phyloP scores from a whole-genome alignment of 2,797 vertebrate species.

The Sparus aurata region DNA sequence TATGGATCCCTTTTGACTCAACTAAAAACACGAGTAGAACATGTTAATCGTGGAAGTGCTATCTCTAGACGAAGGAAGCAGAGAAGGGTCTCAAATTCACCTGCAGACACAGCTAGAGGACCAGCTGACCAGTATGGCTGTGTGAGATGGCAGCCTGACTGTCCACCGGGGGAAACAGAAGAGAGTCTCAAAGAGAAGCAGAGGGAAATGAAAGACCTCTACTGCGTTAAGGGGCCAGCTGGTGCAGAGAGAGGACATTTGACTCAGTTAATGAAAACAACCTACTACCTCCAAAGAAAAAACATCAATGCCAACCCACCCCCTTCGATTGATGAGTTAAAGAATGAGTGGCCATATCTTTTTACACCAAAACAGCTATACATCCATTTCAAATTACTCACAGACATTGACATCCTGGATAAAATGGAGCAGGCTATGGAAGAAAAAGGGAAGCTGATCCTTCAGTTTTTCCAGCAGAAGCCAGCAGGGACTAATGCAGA shows the following conservation, averaged over 20 bases:
- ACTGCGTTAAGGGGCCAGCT: not conserved
- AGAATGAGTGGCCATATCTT: constrained; percentile 27
- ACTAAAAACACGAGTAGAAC: constrained; percentile 12
- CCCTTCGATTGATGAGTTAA: constrained; percentile 6
- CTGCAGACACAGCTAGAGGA: constrained; percentile 8
- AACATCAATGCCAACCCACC: not conserved
- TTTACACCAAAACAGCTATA: too few relatives aligned
- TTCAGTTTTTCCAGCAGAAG: too few relatives aligned
- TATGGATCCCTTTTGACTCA: constrained; percentile 36
- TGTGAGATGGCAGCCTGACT: constrained; percentile 1
- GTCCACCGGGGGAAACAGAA: not conserved
- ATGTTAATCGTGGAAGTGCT: constrained; percentile 16
- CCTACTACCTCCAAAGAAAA: constrained; percentile 9
- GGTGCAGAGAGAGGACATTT: not conserved
- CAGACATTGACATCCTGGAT: too few relatives aligned
- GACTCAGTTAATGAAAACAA: not conserved
- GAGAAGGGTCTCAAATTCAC: constrained; percentile 22
- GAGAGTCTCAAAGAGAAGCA: not conserved
- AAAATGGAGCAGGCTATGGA: too few relatives aligned
- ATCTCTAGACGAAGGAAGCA: constrained; percentile 8
- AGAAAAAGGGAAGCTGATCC: too few relatives aligned
- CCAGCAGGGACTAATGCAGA: too few relatives aligned
- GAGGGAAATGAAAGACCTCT: not conserved
- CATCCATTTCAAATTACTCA: too few relatives aligned
- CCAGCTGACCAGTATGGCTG: constrained; percentile 32